Base-by-base conservation (phyloP, 2,797 vertebrate species). In the Cygnus olor region DNA sequence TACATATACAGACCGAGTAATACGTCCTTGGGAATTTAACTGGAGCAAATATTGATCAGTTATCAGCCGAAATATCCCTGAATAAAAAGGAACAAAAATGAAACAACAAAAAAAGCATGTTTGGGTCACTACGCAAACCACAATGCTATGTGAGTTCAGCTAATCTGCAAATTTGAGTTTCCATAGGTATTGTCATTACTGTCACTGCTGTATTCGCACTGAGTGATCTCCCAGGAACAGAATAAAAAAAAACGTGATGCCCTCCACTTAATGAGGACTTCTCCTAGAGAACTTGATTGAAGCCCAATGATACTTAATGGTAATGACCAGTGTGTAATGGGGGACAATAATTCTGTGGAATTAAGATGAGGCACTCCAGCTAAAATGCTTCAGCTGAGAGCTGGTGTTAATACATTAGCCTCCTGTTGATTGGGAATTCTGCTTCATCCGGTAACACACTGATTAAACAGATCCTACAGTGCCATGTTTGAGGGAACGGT, bases 381-480 rank as follows among this genome's bases (percentile, higher is more conserved):
- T 85, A 16, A 70, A 79, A 88, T 32, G 83, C 68, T 79, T 95
- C 87, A 91, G 81, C 81, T 93, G 83, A 77, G 94, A 77, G 16
- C 38, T 54, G 71, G 21, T 21, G 63, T 44, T 88, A 38, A 47
- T 2, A 2, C 88, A n/a, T 54, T 11, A 34, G 85, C 14, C 83
- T 91, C 93, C 92, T 71, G 74, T n/a, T 83, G 93, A 10, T 4
- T 40, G 94, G 94, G 93, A 92, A 65, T 86, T 94, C 25, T 89
- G 85, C 84, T 49, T 74, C 68, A 68, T 61, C 20, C 74, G 30
- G 69, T 36, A 70, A 30, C 14, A 4, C 3, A 0, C 68, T 9
- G 68, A 69, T 80, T 66, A 45, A 44, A 11, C 57, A 71, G 79
- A 28, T 18, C 78, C 47, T 92, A 15, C 32, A 56, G 45, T 22